These are phyloP conservation scores for Rhorus exstirpatorius DNA, from an alignment of 2,888 invertebrate genomes.

Conservation along the genomic window DNA sequence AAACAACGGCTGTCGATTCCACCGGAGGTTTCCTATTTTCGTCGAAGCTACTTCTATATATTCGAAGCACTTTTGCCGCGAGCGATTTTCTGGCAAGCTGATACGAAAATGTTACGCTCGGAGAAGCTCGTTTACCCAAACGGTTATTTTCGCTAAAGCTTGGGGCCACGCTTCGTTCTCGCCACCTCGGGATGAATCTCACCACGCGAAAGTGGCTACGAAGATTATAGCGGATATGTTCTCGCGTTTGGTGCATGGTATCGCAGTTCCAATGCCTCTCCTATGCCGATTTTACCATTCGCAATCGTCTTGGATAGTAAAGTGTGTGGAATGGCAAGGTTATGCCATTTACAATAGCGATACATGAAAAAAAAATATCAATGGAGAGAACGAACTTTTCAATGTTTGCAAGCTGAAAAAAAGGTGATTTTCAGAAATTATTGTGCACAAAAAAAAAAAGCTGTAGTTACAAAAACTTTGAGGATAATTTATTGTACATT, in stretches of 20 bases:
- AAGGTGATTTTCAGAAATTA: no score
- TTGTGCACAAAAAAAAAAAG: no score
- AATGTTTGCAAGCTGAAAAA: no score
- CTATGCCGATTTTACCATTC: not conserved
- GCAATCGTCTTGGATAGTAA: not conserved
- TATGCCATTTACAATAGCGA: no score
- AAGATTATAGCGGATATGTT: constrained; percentile 33
- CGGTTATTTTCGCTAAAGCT: constrained; percentile 60
- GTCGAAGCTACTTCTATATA: constrained; percentile 40
- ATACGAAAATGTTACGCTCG: constrained; percentile 43
- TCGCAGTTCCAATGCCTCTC: constrained; percentile 25
- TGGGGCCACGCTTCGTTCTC: not conserved
- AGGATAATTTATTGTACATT: no score
- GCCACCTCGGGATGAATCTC: constrained; percentile 36
- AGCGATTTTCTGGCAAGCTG: constrained; percentile 52
- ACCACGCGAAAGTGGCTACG: not conserved
- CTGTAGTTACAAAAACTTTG: no score
- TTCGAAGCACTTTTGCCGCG: constrained; percentile 8
- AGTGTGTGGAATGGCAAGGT: no score
- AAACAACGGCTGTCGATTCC: constrained; percentile 52
- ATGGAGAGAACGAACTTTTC: no score
- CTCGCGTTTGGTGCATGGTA: constrained; percentile 5
- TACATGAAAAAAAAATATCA: no score
- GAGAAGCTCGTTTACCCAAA: constrained; percentile 56
- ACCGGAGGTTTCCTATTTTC: constrained; percentile 55